Evolutionary conservation across 2,113 vertebrate species (phyloP).

Genomic region (Vicugna pacos): DNA sequence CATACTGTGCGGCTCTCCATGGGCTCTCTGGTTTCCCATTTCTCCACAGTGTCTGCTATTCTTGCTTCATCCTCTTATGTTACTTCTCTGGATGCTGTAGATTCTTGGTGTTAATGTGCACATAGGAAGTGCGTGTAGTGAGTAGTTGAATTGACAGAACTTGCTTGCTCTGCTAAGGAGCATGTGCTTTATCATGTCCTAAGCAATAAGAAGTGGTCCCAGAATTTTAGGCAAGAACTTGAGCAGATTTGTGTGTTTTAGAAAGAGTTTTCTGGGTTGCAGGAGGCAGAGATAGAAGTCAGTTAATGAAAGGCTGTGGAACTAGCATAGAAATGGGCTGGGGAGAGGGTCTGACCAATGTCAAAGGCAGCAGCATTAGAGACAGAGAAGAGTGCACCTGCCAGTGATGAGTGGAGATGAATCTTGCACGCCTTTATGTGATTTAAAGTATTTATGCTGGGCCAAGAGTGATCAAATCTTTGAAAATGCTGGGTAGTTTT

Average conservation of each 20-base stretch:
- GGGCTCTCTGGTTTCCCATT: neutral
- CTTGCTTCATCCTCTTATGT: neutral
- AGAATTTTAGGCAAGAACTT: neutral
- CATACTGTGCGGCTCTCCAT: neutral
- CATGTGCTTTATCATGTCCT: neutral
- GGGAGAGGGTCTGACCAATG: neutral
- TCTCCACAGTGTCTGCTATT: neutral
- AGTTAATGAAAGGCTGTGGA: neutral
- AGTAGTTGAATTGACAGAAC: neutral
- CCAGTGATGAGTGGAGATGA: neutral
- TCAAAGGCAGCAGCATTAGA: neutral
- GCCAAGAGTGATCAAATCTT: neutral
- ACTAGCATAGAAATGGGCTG: neutral
- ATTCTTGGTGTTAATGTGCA: neutral
- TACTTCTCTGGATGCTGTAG: neutral
- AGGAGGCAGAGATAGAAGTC: neutral
- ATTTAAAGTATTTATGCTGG: neutral
- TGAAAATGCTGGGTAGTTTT: neutral
- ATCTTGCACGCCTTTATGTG: neutral
- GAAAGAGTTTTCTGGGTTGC: neutral
- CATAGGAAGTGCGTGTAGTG: neutral
- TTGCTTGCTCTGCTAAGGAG: neutral
- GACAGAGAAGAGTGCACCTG: neutral
- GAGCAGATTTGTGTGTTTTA: conserved; percentile 23
- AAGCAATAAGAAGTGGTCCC: neutral